phyloP scores from a whole-genome alignment of 2,797 vertebrate species.

The Rhadinocentrus ornatus region DNA sequence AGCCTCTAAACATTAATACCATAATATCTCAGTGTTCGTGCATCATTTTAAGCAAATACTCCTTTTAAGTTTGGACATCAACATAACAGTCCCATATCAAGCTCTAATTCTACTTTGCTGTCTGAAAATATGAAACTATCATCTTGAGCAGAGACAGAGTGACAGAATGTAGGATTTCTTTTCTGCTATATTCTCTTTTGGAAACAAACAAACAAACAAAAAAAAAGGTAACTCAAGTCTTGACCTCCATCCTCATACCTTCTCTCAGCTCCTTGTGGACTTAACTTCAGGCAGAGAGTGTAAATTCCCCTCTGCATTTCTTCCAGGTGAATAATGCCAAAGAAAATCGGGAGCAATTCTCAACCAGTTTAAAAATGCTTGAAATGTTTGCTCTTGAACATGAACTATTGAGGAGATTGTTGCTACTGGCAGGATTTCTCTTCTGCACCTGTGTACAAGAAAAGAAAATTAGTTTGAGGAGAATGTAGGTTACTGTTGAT shows the following conservation, averaged over 20 bases:
- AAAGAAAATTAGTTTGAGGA: conserved; percentile 63
- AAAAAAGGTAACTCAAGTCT: conserved; percentile 40
- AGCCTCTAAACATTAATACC: no score
- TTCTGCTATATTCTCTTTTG: conserved; percentile 34
- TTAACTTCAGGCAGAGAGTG: conserved; percentile 70
- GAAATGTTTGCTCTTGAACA: conserved; percentile 80
- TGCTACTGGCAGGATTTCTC: conserved; percentile 67
- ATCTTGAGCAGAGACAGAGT: conserved; percentile 20
- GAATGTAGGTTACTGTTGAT: conserved; percentile 55
- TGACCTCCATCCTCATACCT: conserved; percentile 68
- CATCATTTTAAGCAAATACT: conserved; percentile 8
- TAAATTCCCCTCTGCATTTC: conserved; percentile 75
- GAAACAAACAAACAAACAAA: background rate
- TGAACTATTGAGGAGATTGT: conserved; percentile 64
- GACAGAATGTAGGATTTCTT: conserved; percentile 36
- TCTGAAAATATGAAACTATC: conserved; percentile 40
- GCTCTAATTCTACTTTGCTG: conserved; percentile 6
- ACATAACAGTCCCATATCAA: conserved; percentile 2
- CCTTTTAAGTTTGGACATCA: background rate
- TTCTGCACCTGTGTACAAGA: conserved; percentile 67
- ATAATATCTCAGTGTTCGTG: no score
- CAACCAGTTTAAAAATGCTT: conserved; percentile 79
- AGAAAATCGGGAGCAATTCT: conserved; percentile 76
- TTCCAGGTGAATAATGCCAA: conserved; percentile 75
- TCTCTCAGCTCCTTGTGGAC: conserved; percentile 52